phyloP scores from a whole-genome alignment of 2,888 invertebrate species.

The Apamea monoglypha region DNA sequence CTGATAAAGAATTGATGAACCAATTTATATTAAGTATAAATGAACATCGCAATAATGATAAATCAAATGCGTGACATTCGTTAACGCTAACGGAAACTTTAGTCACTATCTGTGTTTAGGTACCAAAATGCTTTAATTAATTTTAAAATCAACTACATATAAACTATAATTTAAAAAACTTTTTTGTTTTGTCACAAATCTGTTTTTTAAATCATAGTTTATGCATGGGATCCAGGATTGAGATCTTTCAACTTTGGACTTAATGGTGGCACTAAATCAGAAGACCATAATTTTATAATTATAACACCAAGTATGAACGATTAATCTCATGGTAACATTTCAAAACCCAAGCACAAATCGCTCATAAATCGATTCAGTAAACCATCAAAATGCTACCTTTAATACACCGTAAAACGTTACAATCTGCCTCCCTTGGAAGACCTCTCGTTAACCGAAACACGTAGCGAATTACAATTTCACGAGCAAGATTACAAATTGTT shows the following conservation, averaged over 20 bases:
- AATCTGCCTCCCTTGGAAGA: slow-evolving; percentile 9
- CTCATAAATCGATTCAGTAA: slow-evolving; percentile 24
- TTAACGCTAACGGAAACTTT: slow-evolving; percentile 16
- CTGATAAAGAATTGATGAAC: neutral
- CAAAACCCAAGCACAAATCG: slow-evolving; percentile 11
- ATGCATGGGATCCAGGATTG: neutral
- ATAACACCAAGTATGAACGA: neutral
- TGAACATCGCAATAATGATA: slow-evolving; percentile 7
- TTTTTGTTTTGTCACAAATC: too few species aligned
- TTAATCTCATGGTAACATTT: slow-evolving; percentile 21
- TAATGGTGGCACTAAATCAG: neutral
- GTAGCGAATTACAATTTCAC: slow-evolving; percentile 59
- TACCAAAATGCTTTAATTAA: neutral
- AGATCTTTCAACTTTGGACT: neutral
- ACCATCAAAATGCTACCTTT: slow-evolving; percentile 15
- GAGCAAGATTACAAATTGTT: slow-evolving; percentile 55
- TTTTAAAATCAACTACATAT: slow-evolving; percentile 2
- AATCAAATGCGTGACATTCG: slow-evolving; percentile 23
- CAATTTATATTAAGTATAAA: slow-evolving; percentile 9
- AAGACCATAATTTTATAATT: neutral
- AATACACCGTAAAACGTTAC: slow-evolving; percentile 32
- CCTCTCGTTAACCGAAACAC: slow-evolving; percentile 41
- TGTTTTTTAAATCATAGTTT: too few species aligned
- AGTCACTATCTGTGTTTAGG: neutral
- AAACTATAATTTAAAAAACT: neutral